Percentiles rank a stretch among this genome's conserved stretches.
Conservation (phyloP, 2,113 vertebrate species). For the Solenodon paradoxus region DNA sequence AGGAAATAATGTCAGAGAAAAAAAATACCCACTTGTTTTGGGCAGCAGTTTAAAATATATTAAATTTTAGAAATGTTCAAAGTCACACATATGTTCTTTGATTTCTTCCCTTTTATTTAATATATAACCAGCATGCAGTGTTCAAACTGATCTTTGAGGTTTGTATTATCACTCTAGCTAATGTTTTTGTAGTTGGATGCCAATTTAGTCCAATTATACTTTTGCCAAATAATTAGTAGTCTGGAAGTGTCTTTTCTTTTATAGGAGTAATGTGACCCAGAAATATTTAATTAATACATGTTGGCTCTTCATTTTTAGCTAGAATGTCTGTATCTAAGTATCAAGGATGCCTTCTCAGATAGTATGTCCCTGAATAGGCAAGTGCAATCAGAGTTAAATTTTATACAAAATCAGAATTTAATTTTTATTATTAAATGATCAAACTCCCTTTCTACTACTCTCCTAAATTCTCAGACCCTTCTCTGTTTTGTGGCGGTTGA, state of each 20-base stretch:
- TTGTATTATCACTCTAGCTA: slow-evolving; percentile 15
- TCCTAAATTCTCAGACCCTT: neutral
- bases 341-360: slow-evolving; percentile 26
- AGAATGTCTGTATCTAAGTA: slow-evolving; percentile 23
- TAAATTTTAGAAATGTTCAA: slow-evolving; percentile 60
- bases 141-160: slow-evolving; percentile 45
- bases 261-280: neutral
- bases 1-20: slow-evolving; percentile 59
- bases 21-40: slow-evolving; percentile 59
- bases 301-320: slow-evolving; percentile 35
- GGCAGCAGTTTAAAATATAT: slow-evolving; percentile 71
- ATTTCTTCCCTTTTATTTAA: slow-evolving; percentile 64
- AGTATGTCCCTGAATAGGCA: neutral
- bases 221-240: slow-evolving; percentile 47
- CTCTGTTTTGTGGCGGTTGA: neutral
- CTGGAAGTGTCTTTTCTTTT: neutral
- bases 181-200: slow-evolving; percentile 32
- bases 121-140: neutral
- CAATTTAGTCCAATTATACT: slow-evolving; percentile 35
- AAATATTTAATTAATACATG: slow-evolving; percentile 25
- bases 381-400: slow-evolving; percentile 30
- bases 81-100: slow-evolving; percentile 57
- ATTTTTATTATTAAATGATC: neutral
- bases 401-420: slow-evolving; percentile 13
- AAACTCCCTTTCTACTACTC: neutral